phyloP scores from a whole-genome alignment of 2,113 vertebrate species.

The Pipa parva region DNA sequence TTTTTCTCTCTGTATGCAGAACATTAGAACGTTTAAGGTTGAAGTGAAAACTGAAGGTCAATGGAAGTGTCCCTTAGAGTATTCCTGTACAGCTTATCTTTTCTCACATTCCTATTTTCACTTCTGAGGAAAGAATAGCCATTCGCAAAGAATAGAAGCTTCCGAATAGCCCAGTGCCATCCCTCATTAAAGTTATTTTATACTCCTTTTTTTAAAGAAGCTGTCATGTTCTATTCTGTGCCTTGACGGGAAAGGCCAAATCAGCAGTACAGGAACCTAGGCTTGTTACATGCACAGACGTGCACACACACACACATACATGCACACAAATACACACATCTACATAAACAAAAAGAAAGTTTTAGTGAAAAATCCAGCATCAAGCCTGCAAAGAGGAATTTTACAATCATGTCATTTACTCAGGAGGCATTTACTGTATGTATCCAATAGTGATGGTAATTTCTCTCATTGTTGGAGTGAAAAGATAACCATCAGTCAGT shows the following conservation, averaged over 20 bases:
- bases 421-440: slow-evolving; percentile 96
- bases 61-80: slow-evolving; percentile 63
- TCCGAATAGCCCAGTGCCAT: slow-evolving; percentile 77
- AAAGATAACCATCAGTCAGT: slow-evolving; percentile 99
- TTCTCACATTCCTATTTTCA: slow-evolving; percentile 71
- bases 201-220: slow-evolving; percentile 92
- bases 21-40: slow-evolving; percentile 51
- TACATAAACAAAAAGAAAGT: slow-evolving; percentile 75
- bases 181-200: slow-evolving; percentile 89
- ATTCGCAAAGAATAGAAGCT: slow-evolving; percentile 67
- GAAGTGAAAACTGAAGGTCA: slow-evolving; percentile 67
- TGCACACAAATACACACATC: slow-evolving; percentile 42
- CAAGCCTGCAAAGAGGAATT: slow-evolving; percentile 82
- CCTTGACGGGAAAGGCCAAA: slow-evolving; percentile 86
- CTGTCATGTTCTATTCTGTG: slow-evolving; percentile 90
- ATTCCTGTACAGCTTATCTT: slow-evolving; percentile 76
- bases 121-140: slow-evolving; percentile 76
- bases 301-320: slow-evolving; percentile 40
- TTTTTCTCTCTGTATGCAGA: neutral
- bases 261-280: slow-evolving; percentile 87
- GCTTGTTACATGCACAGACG: slow-evolving; percentile 50
- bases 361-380: slow-evolving; percentile 72
- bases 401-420: slow-evolving; percentile 99
- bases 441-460: slow-evolving; percentile 98
- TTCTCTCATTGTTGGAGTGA: slow-evolving; percentile 90